Conservation (phyloP, 2,113 vertebrate genomes). For the Engraulis encrasicolus region DNA sequence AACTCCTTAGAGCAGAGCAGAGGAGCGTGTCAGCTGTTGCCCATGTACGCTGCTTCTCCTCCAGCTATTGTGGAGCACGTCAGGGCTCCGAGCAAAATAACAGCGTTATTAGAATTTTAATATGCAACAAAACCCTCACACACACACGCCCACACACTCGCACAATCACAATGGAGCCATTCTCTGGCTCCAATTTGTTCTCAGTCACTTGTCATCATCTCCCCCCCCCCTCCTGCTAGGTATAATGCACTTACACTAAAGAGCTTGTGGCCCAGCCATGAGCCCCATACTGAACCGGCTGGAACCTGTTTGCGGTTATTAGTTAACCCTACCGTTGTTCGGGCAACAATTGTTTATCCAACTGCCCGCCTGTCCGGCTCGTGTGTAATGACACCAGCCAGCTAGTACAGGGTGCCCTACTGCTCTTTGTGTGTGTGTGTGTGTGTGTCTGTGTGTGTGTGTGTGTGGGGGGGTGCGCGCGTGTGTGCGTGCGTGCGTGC, state of each 20-base stretch:
- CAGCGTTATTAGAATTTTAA: slow-evolving; percentile 32
- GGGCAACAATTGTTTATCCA: slow-evolving; percentile 3
- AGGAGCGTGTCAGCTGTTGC: too few relatives aligned
- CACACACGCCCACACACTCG: too few relatives aligned
- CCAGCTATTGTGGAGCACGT: slow-evolving; percentile 18
- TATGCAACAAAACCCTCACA: slow-evolving; percentile 21
- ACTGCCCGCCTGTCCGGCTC: not conserved
- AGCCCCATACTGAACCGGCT: not conserved
- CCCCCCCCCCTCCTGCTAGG: too few relatives aligned
- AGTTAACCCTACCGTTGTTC: not conserved
- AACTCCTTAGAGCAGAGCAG: slow-evolving; percentile 25
- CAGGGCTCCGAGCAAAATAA: slow-evolving; percentile 4
- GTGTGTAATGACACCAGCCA: not conserved
- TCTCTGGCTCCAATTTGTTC: not conserved
- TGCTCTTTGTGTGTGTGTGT: not conserved
- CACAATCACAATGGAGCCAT: slow-evolving; percentile 23
- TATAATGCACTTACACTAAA: slow-evolving; percentile 24
- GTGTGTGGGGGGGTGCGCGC: too few relatives aligned
- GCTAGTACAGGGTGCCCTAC: not conserved
- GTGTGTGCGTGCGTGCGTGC: too few relatives aligned
- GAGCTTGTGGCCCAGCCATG: slow-evolving; percentile 8
- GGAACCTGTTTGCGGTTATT: not conserved
- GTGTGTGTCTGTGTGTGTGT: too few relatives aligned
- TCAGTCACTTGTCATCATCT: slow-evolving; percentile 14
- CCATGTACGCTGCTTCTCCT: too few relatives aligned